These are phyloP conservation scores for Oplegnathus fasciatus DNA, from an alignment of 2,113 vertebrate genomes.

Conservation along the genomic window DNA sequence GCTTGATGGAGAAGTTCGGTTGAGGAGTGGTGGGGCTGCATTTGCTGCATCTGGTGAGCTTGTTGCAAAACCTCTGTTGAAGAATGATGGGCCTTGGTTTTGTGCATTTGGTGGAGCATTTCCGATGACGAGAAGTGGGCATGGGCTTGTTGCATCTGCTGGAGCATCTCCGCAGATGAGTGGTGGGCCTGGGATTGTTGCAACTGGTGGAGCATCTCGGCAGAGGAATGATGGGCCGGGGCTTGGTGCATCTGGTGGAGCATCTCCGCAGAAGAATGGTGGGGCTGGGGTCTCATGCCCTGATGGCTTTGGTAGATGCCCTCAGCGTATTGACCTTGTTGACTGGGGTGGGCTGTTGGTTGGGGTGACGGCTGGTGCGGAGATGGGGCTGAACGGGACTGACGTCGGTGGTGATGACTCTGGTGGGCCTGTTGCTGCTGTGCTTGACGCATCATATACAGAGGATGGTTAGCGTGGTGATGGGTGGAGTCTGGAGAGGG, in stretches of 20 bases:
- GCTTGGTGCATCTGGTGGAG: slow-evolving; percentile 71
- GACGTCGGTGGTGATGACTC: slow-evolving; percentile 67
- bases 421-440: slow-evolving; percentile 72
- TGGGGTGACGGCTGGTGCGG: slow-evolving; percentile 69
- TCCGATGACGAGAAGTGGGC: slow-evolving; percentile 73
- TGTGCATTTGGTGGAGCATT: slow-evolving; percentile 76
- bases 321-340: slow-evolving; percentile 70
- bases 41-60: slow-evolving; percentile 69
- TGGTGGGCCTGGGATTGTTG: slow-evolving; percentile 70
- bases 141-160: slow-evolving; percentile 73
- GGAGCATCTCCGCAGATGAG: slow-evolving; percentile 73
- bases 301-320: slow-evolving; percentile 80
- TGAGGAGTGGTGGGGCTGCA: slow-evolving; percentile 78
- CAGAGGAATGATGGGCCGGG: slow-evolving; percentile 68
- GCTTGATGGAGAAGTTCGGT: slow-evolving; percentile 78
- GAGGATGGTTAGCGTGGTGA: slow-evolving; percentile 69
- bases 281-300: slow-evolving; percentile 61
- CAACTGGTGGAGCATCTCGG: slow-evolving; percentile 75
- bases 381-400: slow-evolving; percentile 78
- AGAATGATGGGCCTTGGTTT: slow-evolving; percentile 73
- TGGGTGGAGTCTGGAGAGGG: slow-evolving; percentile 76
- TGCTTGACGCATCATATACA: slow-evolving; percentile 77
- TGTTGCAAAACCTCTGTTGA: slow-evolving; percentile 77
- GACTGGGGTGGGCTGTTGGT: slow-evolving; percentile 50
- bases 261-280: slow-evolving; percentile 76